Percentiles rank a stretch among this genome's conserved stretches.
Conservation (phyloP, 2,888 invertebrate species). For the Diarsia mendica region DNA sequence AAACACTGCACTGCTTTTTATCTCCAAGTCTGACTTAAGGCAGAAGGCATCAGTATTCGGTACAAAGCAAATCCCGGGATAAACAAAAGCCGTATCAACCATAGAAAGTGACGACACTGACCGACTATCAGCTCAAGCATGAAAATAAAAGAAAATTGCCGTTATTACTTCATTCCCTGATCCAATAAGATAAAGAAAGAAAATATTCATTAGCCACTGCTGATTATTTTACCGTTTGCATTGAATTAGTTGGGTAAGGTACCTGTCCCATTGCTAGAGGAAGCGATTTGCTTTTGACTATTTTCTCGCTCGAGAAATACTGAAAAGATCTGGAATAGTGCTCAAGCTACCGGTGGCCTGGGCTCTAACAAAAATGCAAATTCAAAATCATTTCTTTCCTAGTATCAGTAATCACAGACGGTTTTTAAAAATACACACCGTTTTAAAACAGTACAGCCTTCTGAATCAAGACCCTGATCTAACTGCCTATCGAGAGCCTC, state of each 20-base stretch:
- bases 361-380: too few relatives aligned
- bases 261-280: neutral
- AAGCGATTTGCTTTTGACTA: neutral
- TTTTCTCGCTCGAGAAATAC: neutral
- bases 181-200: slow-evolving; percentile 45
- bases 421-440: too few relatives aligned
- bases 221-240: slow-evolving; percentile 79
- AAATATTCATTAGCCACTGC: slow-evolving; percentile 61
- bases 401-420: too few relatives aligned
- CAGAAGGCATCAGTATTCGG: neutral
- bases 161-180: slow-evolving; percentile 44
- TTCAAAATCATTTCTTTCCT: too few relatives aligned
- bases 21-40: too few relatives aligned
- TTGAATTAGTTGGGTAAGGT: slow-evolving; percentile 70
- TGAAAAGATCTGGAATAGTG: too few relatives aligned
- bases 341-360: too few relatives aligned
- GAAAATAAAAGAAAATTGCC: slow-evolving; percentile 47
- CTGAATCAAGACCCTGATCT: too few relatives aligned
- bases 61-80: neutral
- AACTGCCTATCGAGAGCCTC: too few relatives aligned
- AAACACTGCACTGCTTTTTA: too few relatives aligned
- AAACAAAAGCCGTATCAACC: neutral
- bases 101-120: slow-evolving; percentile 37
- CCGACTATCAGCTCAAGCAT: slow-evolving; percentile 27
- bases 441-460: too few relatives aligned